Evolutionary conservation across 2,888 invertebrate genomes (phyloP).

Genomic region (Ectropis crepuscularia): DNA sequence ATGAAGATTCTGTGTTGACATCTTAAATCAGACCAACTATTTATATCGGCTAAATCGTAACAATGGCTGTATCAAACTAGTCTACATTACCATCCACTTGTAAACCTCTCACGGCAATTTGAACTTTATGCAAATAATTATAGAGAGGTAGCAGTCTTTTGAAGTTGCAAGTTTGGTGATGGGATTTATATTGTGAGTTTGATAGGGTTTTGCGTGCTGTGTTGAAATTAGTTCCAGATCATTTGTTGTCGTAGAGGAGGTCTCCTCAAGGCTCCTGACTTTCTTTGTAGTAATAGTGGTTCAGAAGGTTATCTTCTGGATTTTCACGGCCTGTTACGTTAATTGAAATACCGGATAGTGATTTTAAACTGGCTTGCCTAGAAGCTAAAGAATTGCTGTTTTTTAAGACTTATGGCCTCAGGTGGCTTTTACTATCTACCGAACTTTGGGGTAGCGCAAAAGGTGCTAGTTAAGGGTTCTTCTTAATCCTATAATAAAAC

Average conservation of each 20-base stretch:
- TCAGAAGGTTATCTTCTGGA: conserved; percentile 8
- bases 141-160: conserved; percentile 2
- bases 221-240: conserved; percentile 39
- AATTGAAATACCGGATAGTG: conserved; percentile 3
- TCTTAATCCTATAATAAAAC: too few relatives aligned
- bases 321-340: conserved; percentile 20
- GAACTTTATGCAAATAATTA: neutral
- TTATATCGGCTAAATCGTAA: conserved; percentile 59
- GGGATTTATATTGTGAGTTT: conserved; percentile 27
- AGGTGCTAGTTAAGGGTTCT: too few relatives aligned
- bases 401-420: too few relatives aligned
- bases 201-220: conserved; percentile 34
- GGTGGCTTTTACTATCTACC: too few relatives aligned
- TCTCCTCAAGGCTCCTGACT: conserved; percentile 21
- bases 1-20: conserved; percentile 54
- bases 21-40: conserved; percentile 55
- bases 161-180: neutral
- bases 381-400: too few relatives aligned
- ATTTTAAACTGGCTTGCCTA: too few relatives aligned
- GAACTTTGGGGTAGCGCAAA: too few relatives aligned
- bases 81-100: neutral
- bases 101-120: conserved; percentile 5
- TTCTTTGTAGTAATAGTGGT: conserved; percentile 17
- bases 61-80: conserved; percentile 50
- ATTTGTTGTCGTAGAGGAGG: conserved; percentile 20